Conservation (phyloP, 2,113 vertebrate species). For the Saccopteryx bilineata region DNA sequence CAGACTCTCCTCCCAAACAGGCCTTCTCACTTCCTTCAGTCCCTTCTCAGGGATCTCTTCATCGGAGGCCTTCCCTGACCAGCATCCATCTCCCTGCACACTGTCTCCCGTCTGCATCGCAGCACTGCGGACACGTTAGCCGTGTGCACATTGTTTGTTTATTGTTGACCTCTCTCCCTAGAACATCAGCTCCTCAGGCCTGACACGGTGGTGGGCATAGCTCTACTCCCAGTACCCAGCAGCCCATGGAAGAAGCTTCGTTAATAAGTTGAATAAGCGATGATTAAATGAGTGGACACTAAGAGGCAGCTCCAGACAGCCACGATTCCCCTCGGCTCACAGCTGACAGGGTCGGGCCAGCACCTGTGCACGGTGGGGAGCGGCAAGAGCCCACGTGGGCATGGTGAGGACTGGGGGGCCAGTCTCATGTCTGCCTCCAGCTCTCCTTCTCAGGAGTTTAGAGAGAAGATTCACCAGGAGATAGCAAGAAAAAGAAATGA, state of each 20-base stretch:
- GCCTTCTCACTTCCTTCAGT: not conserved
- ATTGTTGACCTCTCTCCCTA: not conserved
- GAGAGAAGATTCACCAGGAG: not conserved
- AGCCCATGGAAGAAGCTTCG: not conserved
- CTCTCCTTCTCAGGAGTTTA: not conserved
- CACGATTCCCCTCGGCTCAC: not conserved
- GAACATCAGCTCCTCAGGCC: not conserved
- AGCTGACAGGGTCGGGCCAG: accelerated
- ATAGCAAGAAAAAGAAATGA: not conserved
- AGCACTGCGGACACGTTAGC: too few species aligned
- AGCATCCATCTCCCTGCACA: too few species aligned
- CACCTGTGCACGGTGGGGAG: too few species aligned
- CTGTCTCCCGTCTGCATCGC: not conserved
- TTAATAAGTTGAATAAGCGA: not conserved
- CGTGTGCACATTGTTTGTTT: not conserved
- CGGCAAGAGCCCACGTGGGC: not conserved
- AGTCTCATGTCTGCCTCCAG: not conserved
- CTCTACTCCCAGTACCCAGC: not conserved
- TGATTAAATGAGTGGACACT: not conserved
- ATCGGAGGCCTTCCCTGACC: not conserved
- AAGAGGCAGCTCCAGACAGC: not conserved
- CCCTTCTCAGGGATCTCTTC: not conserved
- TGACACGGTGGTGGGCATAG: not conserved
- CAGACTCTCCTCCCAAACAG: not conserved
- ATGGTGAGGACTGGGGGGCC: not conserved